Evolutionary conservation across 1,140 invertebrate species (phyloP).

Genomic region (Pollicipes pollicipes): DNA sequence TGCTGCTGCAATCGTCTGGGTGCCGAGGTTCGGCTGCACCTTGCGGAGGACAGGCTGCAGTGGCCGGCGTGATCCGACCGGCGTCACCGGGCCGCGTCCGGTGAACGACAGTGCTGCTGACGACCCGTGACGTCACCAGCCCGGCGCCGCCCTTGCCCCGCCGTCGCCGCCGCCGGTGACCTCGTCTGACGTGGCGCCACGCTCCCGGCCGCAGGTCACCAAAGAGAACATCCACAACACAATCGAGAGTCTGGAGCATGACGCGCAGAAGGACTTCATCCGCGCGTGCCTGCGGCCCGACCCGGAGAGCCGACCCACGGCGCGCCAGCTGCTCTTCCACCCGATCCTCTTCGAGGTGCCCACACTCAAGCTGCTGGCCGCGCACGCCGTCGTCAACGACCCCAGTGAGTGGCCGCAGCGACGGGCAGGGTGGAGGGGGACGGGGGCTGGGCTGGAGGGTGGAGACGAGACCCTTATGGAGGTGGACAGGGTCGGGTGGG

Average conservation of each 20-base stretch:
- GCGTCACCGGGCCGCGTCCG: too few species aligned
- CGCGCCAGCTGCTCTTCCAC: constrained; percentile 87
- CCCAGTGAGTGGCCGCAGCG: constrained; percentile 31
- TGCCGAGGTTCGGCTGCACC: too few species aligned
- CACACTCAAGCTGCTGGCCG: constrained; percentile 79
- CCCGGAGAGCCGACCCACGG: constrained; percentile 64
- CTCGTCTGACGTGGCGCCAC: too few species aligned
- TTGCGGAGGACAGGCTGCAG: too few species aligned
- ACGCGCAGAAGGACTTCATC: constrained; percentile 82
- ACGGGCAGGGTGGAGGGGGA: neutral
- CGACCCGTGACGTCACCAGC: too few species aligned
- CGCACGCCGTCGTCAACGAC: constrained; percentile 74
- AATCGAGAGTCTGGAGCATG: constrained; percentile 64
- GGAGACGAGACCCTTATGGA: neutral
- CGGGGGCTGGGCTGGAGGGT: neutral
- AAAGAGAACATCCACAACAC: constrained; percentile 43
- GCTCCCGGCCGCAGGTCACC: constrained; percentile 10
- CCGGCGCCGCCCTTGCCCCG: too few species aligned
- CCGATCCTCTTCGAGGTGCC: constrained; percentile 94
- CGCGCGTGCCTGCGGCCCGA: constrained; percentile 70
- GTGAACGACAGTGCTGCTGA: too few species aligned
- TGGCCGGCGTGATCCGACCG: too few species aligned
- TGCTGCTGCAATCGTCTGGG: too few species aligned
- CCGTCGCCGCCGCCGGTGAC: too few species aligned
- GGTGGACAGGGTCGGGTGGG: too few species aligned